A percentile compares a stretch with the other conserved stretches of the same genome.
These are phyloP conservation scores for Acleris emargana DNA, from an alignment of 2,888 invertebrate species.

Conservation along the genomic window DNA sequence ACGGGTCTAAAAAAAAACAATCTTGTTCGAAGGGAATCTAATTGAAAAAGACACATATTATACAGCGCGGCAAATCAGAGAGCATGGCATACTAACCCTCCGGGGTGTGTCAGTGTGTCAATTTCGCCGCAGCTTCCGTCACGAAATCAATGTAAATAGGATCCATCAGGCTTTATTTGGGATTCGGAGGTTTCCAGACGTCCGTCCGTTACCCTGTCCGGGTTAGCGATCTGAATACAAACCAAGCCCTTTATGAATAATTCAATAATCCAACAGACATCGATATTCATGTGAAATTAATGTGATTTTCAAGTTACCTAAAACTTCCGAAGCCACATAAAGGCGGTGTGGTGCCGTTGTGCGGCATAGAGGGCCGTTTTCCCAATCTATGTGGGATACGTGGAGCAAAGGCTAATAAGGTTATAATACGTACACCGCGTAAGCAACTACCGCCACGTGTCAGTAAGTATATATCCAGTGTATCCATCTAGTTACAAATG, in stretches of 20 bases:
- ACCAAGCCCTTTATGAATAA: constrained; percentile 57
- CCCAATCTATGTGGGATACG: constrained; percentile 19
- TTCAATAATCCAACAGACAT: constrained; percentile 57
- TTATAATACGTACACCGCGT: neutral
- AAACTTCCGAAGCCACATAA: constrained; percentile 18
- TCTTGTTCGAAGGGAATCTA: too few species aligned
- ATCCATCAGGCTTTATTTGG: constrained; percentile 44
- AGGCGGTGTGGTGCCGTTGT: constrained; percentile 14
- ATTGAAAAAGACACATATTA: too few species aligned
- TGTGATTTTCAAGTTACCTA: constrained; percentile 46
- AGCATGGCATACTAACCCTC: too few species aligned
- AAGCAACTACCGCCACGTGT: too few species aligned
- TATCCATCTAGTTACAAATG: too few species aligned
- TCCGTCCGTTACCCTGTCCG: constrained; percentile 41
- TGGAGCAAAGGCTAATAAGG: constrained; percentile 1
- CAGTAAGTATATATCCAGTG: too few species aligned
- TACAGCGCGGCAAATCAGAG: too few species aligned
- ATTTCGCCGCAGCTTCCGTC: constrained; percentile 10
- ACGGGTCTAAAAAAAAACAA: too few species aligned
- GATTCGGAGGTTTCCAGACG: constrained; percentile 39
- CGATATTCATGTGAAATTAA: constrained; percentile 56
- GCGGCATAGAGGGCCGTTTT: neutral
- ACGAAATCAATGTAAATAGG: constrained; percentile 41
- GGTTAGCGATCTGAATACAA: constrained; percentile 57
- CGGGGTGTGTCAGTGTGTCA: constrained; percentile 6